A percentile compares a stretch with the other conserved stretches of the same genome.
phyloP scores from a whole-genome alignment of 1,140 invertebrate species.

The Drusus annulatus region DNA sequence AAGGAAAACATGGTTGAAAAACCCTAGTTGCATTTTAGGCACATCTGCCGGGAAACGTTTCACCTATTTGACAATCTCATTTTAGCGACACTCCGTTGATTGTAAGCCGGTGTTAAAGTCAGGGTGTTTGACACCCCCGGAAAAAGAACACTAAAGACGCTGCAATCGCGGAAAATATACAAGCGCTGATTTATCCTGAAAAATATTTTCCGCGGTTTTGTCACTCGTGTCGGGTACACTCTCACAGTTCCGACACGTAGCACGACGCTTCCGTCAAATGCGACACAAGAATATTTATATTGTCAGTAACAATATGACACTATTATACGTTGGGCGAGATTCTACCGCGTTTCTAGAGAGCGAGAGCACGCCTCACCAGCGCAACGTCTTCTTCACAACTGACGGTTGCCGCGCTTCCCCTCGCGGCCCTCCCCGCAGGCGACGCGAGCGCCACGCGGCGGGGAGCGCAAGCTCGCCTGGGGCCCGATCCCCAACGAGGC shows the following conservation, averaged over 20 bases:
- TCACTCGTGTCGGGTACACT: constrained; percentile 20
- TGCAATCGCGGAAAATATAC: constrained; percentile 35
- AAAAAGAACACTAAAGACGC: constrained; percentile 1
- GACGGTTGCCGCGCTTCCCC: constrained; percentile 42
- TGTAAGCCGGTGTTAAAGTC: background rate
- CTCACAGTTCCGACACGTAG: background rate
- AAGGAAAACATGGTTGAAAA: constrained; percentile 16
- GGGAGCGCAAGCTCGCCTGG: constrained; percentile 37
- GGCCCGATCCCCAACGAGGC: background rate
- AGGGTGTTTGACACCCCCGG: constrained; percentile 20
- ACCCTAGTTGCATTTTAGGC: background rate
- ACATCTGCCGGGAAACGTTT: background rate
- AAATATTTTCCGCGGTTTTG: constrained; percentile 9
- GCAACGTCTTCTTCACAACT: constrained; percentile 41
- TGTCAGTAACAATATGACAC: constrained; percentile 38
- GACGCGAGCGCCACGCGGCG: constrained; percentile 34
- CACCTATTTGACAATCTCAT: constrained; percentile 41
- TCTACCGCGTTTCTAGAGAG: constrained; percentile 18
- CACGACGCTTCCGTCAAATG: background rate
- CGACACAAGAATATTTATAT: constrained; percentile 9
- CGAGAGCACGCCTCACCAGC: constrained; percentile 23
- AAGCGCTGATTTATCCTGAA: constrained; percentile 2
- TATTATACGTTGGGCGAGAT: constrained; percentile 43
- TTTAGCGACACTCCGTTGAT: constrained; percentile 3
- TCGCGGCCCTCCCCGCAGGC: constrained; percentile 8